Conservation (phyloP, 2,797 vertebrate species). For the Distichodus sexfasciatus region DNA sequence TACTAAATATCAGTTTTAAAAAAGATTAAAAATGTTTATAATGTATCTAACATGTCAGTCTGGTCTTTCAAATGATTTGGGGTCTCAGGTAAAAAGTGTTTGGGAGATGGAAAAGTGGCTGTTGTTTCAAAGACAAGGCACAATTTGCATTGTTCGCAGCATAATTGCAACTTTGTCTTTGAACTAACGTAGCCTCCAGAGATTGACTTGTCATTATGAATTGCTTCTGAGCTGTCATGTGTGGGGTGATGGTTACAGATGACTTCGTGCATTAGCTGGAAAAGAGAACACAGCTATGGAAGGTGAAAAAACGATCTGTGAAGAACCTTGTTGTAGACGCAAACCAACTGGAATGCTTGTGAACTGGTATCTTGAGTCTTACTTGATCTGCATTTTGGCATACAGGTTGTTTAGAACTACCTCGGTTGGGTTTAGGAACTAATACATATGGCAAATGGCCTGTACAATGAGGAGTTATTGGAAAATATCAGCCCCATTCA, state of each 20-base stretch:
- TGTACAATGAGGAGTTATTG: no score
- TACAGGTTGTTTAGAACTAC: no score
- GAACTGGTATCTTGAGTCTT: no score
- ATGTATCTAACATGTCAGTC: neutral
- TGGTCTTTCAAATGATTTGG: neutral
- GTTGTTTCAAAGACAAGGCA: neutral
- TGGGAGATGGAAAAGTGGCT: conserved; percentile 26
- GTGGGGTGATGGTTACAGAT: neutral
- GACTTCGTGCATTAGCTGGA: neutral
- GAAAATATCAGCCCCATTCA: no score
- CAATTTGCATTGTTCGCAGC: neutral
- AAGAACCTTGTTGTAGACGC: no score
- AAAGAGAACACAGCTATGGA: neutral
- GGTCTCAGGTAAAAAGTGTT: neutral
- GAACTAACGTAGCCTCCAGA: neutral
- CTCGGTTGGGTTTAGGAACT: no score
- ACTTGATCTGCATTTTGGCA: no score
- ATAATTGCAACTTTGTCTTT: neutral
- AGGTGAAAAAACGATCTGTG: no score
- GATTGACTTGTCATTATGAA: conserved; percentile 32
- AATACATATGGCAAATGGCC: no score
- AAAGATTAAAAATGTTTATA: conserved; percentile 35
- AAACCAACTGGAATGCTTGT: no score
- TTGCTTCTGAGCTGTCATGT: conserved; percentile 11
- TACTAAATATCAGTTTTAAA: conserved; percentile 31